Evolutionary conservation across 2,797 vertebrate species (phyloP).

Genomic region (Anomalospiza imberbis): DNA sequence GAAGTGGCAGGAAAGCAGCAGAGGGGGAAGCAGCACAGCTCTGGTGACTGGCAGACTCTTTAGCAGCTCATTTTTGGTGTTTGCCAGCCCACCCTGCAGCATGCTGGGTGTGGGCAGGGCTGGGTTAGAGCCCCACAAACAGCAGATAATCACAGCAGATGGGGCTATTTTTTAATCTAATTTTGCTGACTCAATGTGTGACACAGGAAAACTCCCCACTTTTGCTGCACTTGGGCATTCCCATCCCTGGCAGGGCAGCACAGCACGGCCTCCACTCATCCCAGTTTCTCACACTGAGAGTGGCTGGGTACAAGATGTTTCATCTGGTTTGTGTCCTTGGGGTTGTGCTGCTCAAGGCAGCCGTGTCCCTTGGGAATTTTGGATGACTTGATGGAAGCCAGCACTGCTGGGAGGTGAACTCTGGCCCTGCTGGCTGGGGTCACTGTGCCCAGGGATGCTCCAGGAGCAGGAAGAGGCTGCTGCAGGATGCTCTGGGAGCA

Average conservation of each 20-base stretch:
- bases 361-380: neutral
- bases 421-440: neutral
- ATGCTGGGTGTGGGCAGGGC: neutral
- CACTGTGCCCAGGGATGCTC: neutral
- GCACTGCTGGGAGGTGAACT: neutral
- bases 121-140: neutral
- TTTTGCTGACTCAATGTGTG: neutral
- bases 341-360: neutral
- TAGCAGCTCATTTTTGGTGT: neutral
- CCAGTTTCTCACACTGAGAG: neutral
- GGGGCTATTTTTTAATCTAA: rapidly evolving
- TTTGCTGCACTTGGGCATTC: neutral
- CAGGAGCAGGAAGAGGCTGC: neutral
- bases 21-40: neutral
- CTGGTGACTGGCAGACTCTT: neutral
- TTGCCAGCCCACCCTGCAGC: neutral
- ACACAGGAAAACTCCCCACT: neutral
- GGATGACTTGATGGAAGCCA: too few relatives aligned
- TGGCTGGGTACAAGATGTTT: neutral
- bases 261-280: rapidly evolving
- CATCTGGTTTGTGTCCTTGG: neutral
- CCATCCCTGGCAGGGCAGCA: neutral
- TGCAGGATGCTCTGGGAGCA: neutral
- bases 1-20: neutral
- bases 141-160: neutral